These are phyloP conservation scores for Pseudochaenichthys georgianus DNA, from an alignment of 2,797 vertebrate genomes.

Conservation along the genomic window DNA sequence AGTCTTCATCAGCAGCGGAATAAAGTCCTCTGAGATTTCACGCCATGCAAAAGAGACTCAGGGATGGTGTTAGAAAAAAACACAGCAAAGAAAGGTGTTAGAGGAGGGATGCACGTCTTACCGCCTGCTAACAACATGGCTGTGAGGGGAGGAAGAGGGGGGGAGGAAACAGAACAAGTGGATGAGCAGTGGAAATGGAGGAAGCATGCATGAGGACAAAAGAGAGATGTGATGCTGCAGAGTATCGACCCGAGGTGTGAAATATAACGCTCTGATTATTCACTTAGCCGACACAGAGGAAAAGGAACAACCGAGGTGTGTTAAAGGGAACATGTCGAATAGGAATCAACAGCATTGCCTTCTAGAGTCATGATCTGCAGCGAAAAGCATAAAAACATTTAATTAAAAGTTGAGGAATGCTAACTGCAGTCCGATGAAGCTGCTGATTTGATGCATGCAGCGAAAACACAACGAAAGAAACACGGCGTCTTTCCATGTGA, in stretches of 20 bases:
- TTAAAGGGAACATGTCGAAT: slow-evolving; percentile 22
- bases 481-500: too few species aligned
- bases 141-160: slow-evolving; percentile 66
- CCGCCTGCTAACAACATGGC: slow-evolving; percentile 91
- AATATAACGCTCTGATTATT: slow-evolving; percentile 34
- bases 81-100: background rate
- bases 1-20: slow-evolving; percentile 12
- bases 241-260: slow-evolving; percentile 44
- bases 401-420: slow-evolving; percentile 1
- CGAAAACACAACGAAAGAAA: too few species aligned
- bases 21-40: slow-evolving; percentile 14
- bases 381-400: slow-evolving; percentile 13
- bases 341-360: too few species aligned
- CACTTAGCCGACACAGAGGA: slow-evolving; percentile 23
- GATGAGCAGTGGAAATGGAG: slow-evolving; percentile 50
- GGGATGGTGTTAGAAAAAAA: slow-evolving; percentile 12
- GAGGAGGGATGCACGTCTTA: slow-evolving; percentile 81
- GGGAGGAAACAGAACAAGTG: slow-evolving; percentile 25
- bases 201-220: too few species aligned
- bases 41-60: slow-evolving; percentile 6
- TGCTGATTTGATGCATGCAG: too few species aligned
- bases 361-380: background rate
- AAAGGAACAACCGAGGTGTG: slow-evolving; percentile 22
- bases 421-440: slow-evolving; percentile 3
- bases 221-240: slow-evolving; percentile 48